Evolutionary conservation across 1,140 invertebrate species (phyloP), one percentile per base, ranked within the genome.

Genomic region (Sinonovacula constricta): DNA sequence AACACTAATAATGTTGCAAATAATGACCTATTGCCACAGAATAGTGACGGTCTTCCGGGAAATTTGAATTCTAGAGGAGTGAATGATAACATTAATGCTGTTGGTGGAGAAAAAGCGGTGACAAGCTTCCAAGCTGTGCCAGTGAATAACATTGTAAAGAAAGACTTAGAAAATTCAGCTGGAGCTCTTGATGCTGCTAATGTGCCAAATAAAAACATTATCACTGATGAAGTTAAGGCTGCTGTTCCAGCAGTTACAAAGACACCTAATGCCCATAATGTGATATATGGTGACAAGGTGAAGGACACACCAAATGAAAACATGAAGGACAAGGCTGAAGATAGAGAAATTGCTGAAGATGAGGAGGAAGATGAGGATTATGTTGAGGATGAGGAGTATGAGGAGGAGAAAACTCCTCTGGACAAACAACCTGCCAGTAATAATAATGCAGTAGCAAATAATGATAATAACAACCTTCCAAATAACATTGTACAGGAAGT

Each of bases 101-200:
- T n/a, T n/a, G n/a, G n/a, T n/a, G n/a, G n/a, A n/a, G n/a, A n/a
- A n/a, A n/a, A n/a, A n/a, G n/a, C n/a, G n/a, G n/a, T n/a, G n/a
- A n/a, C n/a, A n/a, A n/a, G n/a, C n/a, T n/a, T n/a, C n/a, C n/a
- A n/a, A n/a, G n/a, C n/a, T n/a, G n/a, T n/a, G n/a, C n/a, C n/a
- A n/a, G n/a, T n/a, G n/a, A n/a, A n/a, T n/a, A n/a, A n/a, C n/a
- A n/a, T n/a, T n/a, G n/a, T n/a, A n/a, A n/a, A n/a, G n/a, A n/a
- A n/a, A n/a, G n/a, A n/a, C n/a, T n/a, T n/a, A n/a, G n/a, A n/a
- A n/a, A n/a, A n/a, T n/a, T n/a, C n/a, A n/a, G n/a, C n/a, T n/a
- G 68, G 54, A 30, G 68, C 54, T 39, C 59, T 59, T 59, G 68
- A 70, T 39, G 68, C 59, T 0, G 68, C 22, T 2, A 15, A 59